These are phyloP conservation scores for Tribolium freemani DNA, from an alignment of 2,888 invertebrate species.

Conservation along the genomic window DNA sequence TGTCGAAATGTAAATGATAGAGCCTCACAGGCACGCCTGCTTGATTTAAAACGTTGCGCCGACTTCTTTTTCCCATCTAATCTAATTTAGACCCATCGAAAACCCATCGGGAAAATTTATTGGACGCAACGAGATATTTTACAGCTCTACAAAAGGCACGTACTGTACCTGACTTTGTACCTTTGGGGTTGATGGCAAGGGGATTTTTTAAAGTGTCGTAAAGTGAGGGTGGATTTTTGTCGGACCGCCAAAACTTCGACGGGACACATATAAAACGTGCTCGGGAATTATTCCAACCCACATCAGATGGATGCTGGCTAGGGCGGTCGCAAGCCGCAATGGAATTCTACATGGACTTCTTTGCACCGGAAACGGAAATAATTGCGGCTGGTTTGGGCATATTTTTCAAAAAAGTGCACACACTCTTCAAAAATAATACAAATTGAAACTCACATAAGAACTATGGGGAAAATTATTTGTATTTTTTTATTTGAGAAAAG, in stretches of 20 bases:
- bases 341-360: neutral
- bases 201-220: neutral
- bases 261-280: slow-evolving; percentile 13
- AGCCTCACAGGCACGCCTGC: slow-evolving; percentile 26
- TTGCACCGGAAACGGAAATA: neutral
- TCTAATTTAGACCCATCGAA: slow-evolving; percentile 34
- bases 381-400: neutral
- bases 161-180: neutral
- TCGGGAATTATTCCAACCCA: neutral
- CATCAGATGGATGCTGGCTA: slow-evolving; percentile 11
- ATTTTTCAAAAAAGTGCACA: neutral
- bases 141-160: slow-evolving; percentile 1
- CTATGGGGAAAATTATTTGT: no score
- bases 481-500: no score
- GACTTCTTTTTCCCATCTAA: slow-evolving; percentile 31
- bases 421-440: no score
- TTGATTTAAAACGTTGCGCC: slow-evolving; percentile 22
- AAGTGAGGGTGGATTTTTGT: neutral
- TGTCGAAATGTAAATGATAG: slow-evolving; percentile 36
- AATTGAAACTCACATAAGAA: no score
- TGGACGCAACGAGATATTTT: slow-evolving; percentile 10
- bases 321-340: neutral
- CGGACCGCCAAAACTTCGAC: slow-evolving; percentile 1
- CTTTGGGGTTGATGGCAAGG: neutral
- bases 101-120: slow-evolving; percentile 27